Evolutionary conservation across 2,888 invertebrate genomes (phyloP).

Genomic region (Pycnomerus fuliginosus): DNA sequence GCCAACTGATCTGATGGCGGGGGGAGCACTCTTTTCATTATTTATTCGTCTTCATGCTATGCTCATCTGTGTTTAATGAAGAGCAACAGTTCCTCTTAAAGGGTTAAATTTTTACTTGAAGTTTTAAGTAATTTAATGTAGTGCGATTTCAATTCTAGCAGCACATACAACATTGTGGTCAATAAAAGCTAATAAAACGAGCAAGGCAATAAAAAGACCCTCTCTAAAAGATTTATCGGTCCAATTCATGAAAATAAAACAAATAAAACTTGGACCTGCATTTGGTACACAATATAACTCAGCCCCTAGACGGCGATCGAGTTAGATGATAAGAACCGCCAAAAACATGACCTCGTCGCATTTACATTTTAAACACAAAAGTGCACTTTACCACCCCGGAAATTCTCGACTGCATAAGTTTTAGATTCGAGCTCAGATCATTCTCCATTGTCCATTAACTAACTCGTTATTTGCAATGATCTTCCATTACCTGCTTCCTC

Average conservation of each 20-base stretch:
- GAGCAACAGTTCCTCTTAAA: conserved; percentile 7
- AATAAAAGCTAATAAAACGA: conserved; percentile 24
- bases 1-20: neutral
- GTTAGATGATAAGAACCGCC: conserved; percentile 7
- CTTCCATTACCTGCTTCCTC: no score
- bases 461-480: no score
- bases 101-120: no score
- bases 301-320: no score
- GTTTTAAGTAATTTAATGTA: conserved; percentile 15
- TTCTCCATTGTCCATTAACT: no score
- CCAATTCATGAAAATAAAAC: conserved; percentile 22
- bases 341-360: no score
- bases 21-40: neutral
- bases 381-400: no score
- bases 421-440: no score
- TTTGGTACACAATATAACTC: conserved; percentile 11
- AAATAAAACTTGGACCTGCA: conserved; percentile 20
- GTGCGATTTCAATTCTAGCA: conserved; percentile 16
- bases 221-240: conserved; percentile 20
- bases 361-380: no score
- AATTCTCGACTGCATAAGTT: no score
- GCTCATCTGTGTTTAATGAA: conserved; percentile 4
- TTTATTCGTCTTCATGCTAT: conserved; percentile 3
- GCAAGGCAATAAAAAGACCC: conserved; percentile 16
- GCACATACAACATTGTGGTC: conserved; percentile 13